Evolutionary conservation across 1,140 invertebrate genomes (phyloP).

Genomic region (Papilio helenus): DNA sequence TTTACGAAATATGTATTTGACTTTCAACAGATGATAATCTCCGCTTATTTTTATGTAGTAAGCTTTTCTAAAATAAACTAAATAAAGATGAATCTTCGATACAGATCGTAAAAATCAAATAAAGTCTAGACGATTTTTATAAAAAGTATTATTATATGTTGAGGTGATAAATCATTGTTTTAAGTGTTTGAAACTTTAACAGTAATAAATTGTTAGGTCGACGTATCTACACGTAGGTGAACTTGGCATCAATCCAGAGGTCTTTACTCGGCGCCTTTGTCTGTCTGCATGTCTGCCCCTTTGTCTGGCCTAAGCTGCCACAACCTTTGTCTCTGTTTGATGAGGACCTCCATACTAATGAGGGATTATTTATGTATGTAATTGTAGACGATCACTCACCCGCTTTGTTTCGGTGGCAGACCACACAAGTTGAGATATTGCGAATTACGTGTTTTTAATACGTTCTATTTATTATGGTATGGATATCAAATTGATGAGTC

Average conservation of each 20-base stretch:
- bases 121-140: background rate
- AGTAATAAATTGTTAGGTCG: constrained; percentile 38
- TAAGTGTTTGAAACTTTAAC: constrained; percentile 18
- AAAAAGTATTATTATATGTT: background rate
- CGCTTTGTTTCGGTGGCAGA: constrained; percentile 10
- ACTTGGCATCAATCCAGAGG: constrained; percentile 59
- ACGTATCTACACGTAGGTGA: constrained; percentile 38
- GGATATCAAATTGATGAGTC: background rate
- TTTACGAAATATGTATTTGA: background rate
- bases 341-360: constrained; percentile 48
- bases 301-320: constrained; percentile 53
- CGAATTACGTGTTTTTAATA: constrained; percentile 7
- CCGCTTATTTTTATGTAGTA: too few species aligned
- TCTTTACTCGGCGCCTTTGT: constrained; percentile 57
- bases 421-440: constrained; percentile 27
- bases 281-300: constrained; percentile 56
- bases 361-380: constrained; percentile 52
- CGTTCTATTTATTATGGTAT: background rate
- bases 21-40: background rate
- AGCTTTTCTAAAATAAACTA: too few species aligned
- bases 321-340: constrained; percentile 49
- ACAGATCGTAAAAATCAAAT: constrained; percentile 1
- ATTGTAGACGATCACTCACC: constrained; percentile 38
- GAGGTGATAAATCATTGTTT: background rate
- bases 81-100: background rate